Evolutionary conservation across 2,888 invertebrate genomes (phyloP).

Genomic region (Sussaba pulchella): DNA sequence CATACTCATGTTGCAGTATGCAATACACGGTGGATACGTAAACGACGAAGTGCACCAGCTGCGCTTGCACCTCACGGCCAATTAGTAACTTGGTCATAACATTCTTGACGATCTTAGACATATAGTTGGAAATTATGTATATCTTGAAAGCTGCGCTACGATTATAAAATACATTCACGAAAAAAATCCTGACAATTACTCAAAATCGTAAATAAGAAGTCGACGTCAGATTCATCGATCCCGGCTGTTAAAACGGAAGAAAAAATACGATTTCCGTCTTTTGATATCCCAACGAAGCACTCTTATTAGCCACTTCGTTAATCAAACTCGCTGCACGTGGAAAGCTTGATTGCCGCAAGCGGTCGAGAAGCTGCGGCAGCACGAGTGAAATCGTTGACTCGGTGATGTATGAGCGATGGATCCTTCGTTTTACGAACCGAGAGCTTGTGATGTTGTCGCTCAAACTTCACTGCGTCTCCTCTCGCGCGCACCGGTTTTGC

Average conservation of each 20-base stretch:
- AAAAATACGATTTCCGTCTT: background rate
- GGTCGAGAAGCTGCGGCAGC: background rate
- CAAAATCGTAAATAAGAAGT: too few species aligned
- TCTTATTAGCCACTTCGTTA: background rate
- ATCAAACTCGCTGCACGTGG: background rate
- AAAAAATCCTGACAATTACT: too few species aligned
- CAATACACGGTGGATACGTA: background rate
- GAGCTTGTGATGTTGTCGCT: constrained; percentile 22
- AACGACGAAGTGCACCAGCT: constrained; percentile 17
- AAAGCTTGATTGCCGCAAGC: background rate
- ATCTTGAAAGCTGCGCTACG: background rate
- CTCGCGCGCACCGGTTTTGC: constrained; percentile 9
- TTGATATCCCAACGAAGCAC: background rate
- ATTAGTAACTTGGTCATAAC: constrained; percentile 44
- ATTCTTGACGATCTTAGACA: constrained; percentile 1
- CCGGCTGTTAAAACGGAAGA: too few species aligned
- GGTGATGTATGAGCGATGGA: constrained; percentile 34
- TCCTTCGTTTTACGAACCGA: constrained; percentile 19
- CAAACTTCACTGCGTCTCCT: constrained; percentile 21
- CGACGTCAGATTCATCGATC: too few species aligned
- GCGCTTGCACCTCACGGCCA: constrained; percentile 18
- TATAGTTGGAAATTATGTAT: too few species aligned
- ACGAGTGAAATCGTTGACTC: background rate
- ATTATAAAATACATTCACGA: background rate
- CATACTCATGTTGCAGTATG: background rate